Conservation (phyloP, 1,140 invertebrate species). For the Eueides isabella region DNA sequence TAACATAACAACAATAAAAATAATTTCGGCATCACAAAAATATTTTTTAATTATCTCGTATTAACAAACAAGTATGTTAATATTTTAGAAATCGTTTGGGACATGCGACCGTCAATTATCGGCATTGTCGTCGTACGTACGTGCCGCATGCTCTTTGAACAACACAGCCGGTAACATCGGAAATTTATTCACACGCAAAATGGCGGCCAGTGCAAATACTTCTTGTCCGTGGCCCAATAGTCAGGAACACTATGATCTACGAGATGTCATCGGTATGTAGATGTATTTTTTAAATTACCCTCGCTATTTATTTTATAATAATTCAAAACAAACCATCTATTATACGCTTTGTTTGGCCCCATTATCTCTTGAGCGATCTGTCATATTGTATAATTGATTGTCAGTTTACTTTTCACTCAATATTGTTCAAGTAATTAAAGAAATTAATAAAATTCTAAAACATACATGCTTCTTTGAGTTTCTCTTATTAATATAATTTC, state of each 20-base stretch:
- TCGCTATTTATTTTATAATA: background rate
- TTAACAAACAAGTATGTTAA: slow-evolving; percentile 15
- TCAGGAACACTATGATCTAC: slow-evolving; percentile 96
- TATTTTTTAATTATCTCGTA: background rate
- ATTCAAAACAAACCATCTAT: background rate
- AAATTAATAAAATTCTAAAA: background rate
- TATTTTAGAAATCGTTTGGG: slow-evolving; percentile 61
- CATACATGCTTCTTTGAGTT: background rate
- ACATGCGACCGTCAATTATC: slow-evolving; percentile 57
- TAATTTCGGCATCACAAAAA: background rate
- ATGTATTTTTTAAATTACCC: slow-evolving; percentile 15
- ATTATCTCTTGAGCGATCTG: slow-evolving; percentile 28
- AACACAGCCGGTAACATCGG: slow-evolving; percentile 74
- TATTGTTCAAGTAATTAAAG: background rate
- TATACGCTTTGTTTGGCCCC: background rate
- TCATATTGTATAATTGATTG: slow-evolving; percentile 39
- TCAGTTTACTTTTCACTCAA: background rate
- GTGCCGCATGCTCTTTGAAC: slow-evolving; percentile 77
- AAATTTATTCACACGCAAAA: slow-evolving; percentile 87
- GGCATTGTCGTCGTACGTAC: slow-evolving; percentile 67
- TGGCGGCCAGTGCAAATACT: slow-evolving; percentile 85
- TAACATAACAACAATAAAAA: background rate
- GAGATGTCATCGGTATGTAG: slow-evolving; percentile 94
- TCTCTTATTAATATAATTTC: background rate
- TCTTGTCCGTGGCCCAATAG: slow-evolving; percentile 93